Percentiles rank a stretch among this genome's conserved stretches.
These are phyloP conservation scores for Glaucidium brasilianum DNA, from an alignment of 2,113 vertebrate species.

Conservation along the genomic window DNA sequence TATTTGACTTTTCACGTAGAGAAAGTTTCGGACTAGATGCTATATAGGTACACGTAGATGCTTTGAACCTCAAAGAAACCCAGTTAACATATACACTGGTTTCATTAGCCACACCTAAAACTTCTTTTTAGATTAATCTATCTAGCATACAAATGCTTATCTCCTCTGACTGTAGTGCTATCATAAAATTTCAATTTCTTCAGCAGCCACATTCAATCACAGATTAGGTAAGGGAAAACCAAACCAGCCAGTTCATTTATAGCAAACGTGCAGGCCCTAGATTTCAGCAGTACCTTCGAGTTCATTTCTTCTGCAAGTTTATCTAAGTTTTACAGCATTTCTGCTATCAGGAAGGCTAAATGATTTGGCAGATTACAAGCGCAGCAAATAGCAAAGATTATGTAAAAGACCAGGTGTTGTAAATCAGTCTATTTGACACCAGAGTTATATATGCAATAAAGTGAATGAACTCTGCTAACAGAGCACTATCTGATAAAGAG, in stretches of 20 bases:
- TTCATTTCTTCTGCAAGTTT: conserved; percentile 62
- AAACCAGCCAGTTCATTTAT: conserved; percentile 31
- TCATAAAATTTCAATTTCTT: conserved; percentile 66
- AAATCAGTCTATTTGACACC: conserved; percentile 65
- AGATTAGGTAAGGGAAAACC: conserved; percentile 38
- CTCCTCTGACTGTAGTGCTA: conserved; percentile 36
- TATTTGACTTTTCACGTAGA: not conserved
- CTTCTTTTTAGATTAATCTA: conserved; percentile 62
- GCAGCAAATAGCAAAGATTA: conserved; percentile 64
- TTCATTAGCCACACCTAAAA: conserved; percentile 63
- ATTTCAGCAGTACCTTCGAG: conserved; percentile 34
- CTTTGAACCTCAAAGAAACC: conserved; percentile 33
- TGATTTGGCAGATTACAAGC: conserved; percentile 66
- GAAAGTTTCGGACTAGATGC: conserved; percentile 15
- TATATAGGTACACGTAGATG: not conserved
- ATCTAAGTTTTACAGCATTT: conserved; percentile 71
- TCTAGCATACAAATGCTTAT: conserved; percentile 60
- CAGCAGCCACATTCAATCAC: conserved; percentile 45
- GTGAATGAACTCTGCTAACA: conserved; percentile 57
- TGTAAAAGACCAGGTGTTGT: conserved; percentile 65
- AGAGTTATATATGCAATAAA: conserved; percentile 65
- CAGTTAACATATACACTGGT: conserved; percentile 19
- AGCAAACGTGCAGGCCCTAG: conserved; percentile 15
- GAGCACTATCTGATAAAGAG: conserved; percentile 51
- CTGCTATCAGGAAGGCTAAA: conserved; percentile 66